Conservation (phyloP, 2,888 invertebrate species). For the Lasioglossum malachurum region DNA sequence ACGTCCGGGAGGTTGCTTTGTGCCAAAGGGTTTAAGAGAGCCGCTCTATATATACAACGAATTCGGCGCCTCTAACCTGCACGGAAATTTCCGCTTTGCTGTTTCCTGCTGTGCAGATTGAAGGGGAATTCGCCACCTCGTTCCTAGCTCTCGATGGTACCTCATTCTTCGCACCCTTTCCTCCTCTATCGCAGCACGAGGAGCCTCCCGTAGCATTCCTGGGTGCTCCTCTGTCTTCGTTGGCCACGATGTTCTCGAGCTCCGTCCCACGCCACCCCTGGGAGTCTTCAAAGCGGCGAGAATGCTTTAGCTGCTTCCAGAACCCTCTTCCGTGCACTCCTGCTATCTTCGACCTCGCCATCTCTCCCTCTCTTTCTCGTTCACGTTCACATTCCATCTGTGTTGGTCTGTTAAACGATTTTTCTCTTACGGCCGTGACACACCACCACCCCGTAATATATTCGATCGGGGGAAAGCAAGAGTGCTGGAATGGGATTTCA, state of each 20-base stretch:
- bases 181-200: conserved; percentile 20
- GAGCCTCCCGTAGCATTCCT: conserved; percentile 60
- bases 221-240: conserved; percentile 42
- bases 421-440: conserved; percentile 49
- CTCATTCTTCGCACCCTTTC: conserved; percentile 53
- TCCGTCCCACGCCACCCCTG: conserved; percentile 44
- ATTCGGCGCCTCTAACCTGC: conserved; percentile 61
- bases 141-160: conserved; percentile 44
- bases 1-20: conserved; percentile 14
- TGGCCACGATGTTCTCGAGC: conserved; percentile 34
- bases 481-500: conserved; percentile 44
- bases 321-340: conserved; percentile 14
- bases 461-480: conserved; percentile 55
- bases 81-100: conserved; percentile 59
- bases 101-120: conserved; percentile 42
- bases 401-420: conserved; percentile 62
- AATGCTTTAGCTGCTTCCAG: conserved; percentile 54
- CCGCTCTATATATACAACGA: conserved; percentile 37
- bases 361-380: not conserved
- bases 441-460: conserved; percentile 54
- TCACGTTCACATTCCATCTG: not conserved
- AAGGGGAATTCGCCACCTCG: conserved; percentile 60
- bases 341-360: not conserved
- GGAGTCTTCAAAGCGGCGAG: conserved; percentile 69
- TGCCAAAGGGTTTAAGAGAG: conserved; percentile 32